These are phyloP conservation scores for Myzus persicae DNA, from an alignment of 1,140 invertebrate species.

Conservation along the genomic window DNA sequence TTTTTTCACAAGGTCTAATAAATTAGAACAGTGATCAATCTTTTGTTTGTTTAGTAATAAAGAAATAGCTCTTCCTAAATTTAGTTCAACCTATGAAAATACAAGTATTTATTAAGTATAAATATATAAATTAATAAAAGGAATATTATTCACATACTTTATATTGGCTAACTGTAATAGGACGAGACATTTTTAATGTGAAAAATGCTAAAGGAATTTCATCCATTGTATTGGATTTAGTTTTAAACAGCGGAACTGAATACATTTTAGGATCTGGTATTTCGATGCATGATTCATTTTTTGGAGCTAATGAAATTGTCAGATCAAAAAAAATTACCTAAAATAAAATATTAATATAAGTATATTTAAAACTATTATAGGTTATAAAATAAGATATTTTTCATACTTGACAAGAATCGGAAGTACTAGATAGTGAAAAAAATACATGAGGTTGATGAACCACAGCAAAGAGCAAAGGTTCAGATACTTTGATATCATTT, in stretches of 20 bases:
- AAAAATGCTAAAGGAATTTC: constrained; percentile 54
- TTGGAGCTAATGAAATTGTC: constrained; percentile 30
- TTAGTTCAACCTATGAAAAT: constrained; percentile 42
- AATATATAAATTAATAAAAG: background rate
- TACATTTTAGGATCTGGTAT: constrained; percentile 31
- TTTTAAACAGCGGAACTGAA: constrained; percentile 44
- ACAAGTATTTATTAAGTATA: background rate
- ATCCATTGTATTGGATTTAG: constrained; percentile 35
- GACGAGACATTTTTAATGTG: constrained; percentile 48
- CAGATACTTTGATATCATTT: constrained; percentile 21
- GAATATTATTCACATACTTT: constrained; percentile 20
- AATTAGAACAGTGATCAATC: constrained; percentile 31
- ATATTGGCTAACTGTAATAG: constrained; percentile 20
- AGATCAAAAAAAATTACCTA: constrained; percentile 54
- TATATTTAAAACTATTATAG: background rate
- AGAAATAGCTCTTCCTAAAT: constrained; percentile 51
- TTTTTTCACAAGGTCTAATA: constrained; percentile 6
- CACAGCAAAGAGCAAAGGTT: constrained; percentile 28
- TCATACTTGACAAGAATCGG: constrained; percentile 47
- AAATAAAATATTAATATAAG: constrained; percentile 10
- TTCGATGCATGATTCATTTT: constrained; percentile 33
- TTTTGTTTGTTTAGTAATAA: constrained; percentile 41
- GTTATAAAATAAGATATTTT: background rate
- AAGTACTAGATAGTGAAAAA: constrained; percentile 37
- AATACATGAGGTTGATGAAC: constrained; percentile 53